A percentile compares a stretch with the other conserved stretches of the same genome.
phyloP scores from a whole-genome alignment of 2,888 invertebrate species.

The Eupithecia exiguata region DNA sequence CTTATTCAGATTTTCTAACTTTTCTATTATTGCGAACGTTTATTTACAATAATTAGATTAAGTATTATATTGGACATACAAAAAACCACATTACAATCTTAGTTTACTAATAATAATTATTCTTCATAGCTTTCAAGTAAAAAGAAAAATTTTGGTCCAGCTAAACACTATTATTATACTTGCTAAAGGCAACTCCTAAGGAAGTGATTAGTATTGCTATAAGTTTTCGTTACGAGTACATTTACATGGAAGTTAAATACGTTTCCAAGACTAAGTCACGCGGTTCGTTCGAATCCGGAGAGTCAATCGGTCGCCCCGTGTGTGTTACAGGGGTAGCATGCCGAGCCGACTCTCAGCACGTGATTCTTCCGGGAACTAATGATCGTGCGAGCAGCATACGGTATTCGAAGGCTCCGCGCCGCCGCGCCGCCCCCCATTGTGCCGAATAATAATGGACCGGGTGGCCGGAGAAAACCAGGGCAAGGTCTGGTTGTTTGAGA shows the following conservation, averaged over 20 bases:
- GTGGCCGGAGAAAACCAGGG: too few relatives aligned
- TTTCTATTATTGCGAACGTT: conserved; percentile 78
- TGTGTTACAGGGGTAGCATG: too few relatives aligned
- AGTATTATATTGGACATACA: conserved; percentile 68
- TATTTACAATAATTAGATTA: conserved; percentile 68
- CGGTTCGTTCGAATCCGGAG: too few relatives aligned
- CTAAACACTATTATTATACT: conserved; percentile 74
- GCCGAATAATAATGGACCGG: too few relatives aligned
- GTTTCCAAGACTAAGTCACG: too few relatives aligned
- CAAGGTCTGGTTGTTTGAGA: too few relatives aligned
- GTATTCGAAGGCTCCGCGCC: too few relatives aligned
- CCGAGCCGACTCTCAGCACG: too few relatives aligned
- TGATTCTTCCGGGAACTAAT: too few relatives aligned
- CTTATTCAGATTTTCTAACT: conserved; percentile 63
- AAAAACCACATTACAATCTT: conserved; percentile 62
- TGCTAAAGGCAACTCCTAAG: conserved; percentile 74
- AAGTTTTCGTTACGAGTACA: conserved; percentile 56
- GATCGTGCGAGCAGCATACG: too few relatives aligned
- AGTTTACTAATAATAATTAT: conserved; percentile 57
- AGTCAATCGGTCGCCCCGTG: too few relatives aligned
- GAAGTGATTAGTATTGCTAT: conserved; percentile 74
- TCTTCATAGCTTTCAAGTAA: conserved; percentile 66
- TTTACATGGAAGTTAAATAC: conserved; percentile 62
- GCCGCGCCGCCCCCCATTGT: too few relatives aligned
- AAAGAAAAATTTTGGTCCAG: conserved; percentile 83